Evolutionary conservation across 2,113 vertebrate genomes (phyloP).

Genomic region (Apodemus sylvaticus): DNA sequence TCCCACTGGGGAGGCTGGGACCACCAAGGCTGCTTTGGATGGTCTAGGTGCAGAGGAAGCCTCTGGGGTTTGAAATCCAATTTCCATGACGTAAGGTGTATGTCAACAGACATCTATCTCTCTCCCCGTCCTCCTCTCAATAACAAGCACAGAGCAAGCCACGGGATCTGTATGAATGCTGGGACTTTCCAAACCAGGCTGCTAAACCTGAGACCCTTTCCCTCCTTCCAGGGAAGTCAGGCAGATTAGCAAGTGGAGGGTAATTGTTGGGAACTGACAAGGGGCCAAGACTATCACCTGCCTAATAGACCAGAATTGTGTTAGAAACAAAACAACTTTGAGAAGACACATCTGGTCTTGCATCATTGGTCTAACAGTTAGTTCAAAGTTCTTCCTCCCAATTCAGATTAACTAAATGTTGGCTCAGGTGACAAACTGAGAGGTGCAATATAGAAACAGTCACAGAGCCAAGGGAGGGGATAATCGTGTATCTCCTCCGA

Average conservation of each 20-base stretch:
- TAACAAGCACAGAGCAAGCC: background rate
- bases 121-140: background rate
- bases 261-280: accelerated
- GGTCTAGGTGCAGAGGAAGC: background rate
- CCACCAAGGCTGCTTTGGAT: background rate
- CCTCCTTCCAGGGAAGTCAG: background rate
- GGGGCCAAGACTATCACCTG: accelerated
- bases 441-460: background rate
- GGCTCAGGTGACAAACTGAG: background rate
- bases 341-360: background rate
- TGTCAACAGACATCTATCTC: background rate
- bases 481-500: background rate
- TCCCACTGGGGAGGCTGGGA: accelerated
- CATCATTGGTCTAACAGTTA: background rate
- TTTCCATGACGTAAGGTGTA: background rate
- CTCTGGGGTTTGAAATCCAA: background rate
- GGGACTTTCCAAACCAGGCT: background rate
- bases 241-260: accelerated
- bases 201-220: background rate
- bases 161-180: accelerated
- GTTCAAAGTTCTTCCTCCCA: background rate
- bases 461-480: background rate
- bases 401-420: background rate
- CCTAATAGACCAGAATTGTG: background rate
- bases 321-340: background rate